Base-by-base conservation (phyloP, 1,140 invertebrate genomes). In the Penaeus vannamei region DNA sequence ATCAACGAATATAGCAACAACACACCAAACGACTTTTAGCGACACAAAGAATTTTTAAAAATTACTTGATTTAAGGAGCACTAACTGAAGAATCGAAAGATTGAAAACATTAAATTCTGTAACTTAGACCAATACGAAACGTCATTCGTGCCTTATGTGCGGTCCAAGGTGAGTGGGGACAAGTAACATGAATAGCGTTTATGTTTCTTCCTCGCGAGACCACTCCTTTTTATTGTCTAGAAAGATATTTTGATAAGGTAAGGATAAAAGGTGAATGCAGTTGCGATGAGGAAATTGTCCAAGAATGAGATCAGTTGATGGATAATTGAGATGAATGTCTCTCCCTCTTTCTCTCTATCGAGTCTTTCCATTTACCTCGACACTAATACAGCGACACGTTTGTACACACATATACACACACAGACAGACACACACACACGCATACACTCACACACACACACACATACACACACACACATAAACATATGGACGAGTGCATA, bases 401-500 rank as follows among this genome's bases (percentile, higher is more conserved):
- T 32, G 23, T 20, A 22, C 22, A 22, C 22, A 72, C 14, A 72
- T 20, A 22, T 20, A 20, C 66, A 72, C 22, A 72, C 66, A 72
- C 66, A 72, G 17, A 22, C 66, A 72, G 17, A 69, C 66, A 69
- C 17, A 69, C 66, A 69, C 66, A 69, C 17, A 69, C 66, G 19
- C 20, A 22, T 14, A 69, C 66, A 22, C 20, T 1, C 66, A 69
- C 66, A 69, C 66, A 22, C 17, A 19, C 66, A 69, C 20, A 69
- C 66, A 69, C 66, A 69, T 14, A 12, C 66, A 69, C 66, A 69
- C 66, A 69, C 66, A 69, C 66, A 69, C 66, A 69, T 14, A 69
- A 4, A 69, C 66, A 69, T 14, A 69, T 12, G 12, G 4, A 69
- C 36, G 5, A 1, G 5, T 5, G 5, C 36, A 69, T 14, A 22